These are phyloP conservation scores for Leptestheria dahalacensis DNA, from an alignment of 1,140 invertebrate species.

Conservation along the genomic window DNA sequence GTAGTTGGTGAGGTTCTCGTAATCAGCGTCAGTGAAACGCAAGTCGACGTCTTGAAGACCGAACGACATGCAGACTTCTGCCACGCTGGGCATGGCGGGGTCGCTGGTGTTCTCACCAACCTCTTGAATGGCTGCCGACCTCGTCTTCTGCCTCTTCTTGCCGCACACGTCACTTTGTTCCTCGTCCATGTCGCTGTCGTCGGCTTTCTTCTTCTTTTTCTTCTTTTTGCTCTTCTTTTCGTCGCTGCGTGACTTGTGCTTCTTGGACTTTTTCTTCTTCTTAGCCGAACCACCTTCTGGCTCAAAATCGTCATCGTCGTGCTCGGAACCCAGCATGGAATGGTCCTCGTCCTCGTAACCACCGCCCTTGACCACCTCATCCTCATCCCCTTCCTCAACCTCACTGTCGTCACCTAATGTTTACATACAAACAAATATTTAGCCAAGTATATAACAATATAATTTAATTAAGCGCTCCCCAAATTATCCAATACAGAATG, in stretches of 20 bases:
- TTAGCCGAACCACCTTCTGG: conserved; percentile 14
- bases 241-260: conserved; percentile 69
- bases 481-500: no score
- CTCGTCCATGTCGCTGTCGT: conserved; percentile 47
- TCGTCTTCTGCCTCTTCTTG: conserved; percentile 22
- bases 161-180: conserved; percentile 49
- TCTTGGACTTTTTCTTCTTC: conserved; percentile 78
- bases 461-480: no score
- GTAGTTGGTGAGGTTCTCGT: conserved; percentile 83
- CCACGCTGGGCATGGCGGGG: conserved; percentile 66
- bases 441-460: not conserved
- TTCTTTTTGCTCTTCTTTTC: conserved; percentile 80
- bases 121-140: conserved; percentile 15
- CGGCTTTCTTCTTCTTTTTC: conserved; percentile 71
- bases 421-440: not conserved
- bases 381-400: conserved; percentile 20
- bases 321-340: conserved; percentile 15
- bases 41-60: conserved; percentile 79
- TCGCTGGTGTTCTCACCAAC: not conserved
- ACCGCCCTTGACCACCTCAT: conserved; percentile 19
- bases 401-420: conserved; percentile 20
- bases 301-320: conserved; percentile 18
- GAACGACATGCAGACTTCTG: conserved; percentile 83
- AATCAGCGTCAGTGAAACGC: conserved; percentile 82
- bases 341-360: conserved; percentile 23